Evolutionary conservation across 2,888 invertebrate species (phyloP), one percentile per base, ranked within the genome.

Genomic region (Diabrotica balteata): DNA sequence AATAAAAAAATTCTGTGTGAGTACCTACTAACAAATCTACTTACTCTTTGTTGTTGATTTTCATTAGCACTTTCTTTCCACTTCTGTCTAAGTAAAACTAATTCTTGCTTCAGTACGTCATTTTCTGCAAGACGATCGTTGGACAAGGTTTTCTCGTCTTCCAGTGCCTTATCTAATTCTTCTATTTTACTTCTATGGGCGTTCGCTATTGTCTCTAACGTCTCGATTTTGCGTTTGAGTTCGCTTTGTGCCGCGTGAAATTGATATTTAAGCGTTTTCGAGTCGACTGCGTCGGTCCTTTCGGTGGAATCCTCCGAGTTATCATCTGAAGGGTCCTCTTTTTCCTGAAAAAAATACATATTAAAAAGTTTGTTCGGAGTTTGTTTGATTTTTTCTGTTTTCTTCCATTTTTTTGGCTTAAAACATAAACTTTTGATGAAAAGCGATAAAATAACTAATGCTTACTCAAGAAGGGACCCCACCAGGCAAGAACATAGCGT

Each of bases 51-150:
- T 72, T 85, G 85, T 71, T 84, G 85, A 43, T 85, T 84, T 77
- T 87, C 86, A 73, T 85, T 86, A 69, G 83, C 82, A 69, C 83
- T 84, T 72, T 86, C 85, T 75, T 86, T 86, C 69, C 83, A 83
- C 59, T 80, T 78, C 73, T 86, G 85, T 70, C 86, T 84, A 45
- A 85, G 80, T 57, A 76, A 68, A 7, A 66, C 64, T 50, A 83
- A 66, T 71, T 84, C 81, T 54, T 81, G 76, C 63, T 77, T 78
- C 45, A 84, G 67, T 11, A 71, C 62, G 51, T 78, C 78, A 52
- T 79, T 78, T 68, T 82, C 80, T 62, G 77, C 75, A 7, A 73
- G 61, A 66, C 79, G 73, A 58, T 77, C 69, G 8, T 68, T 70
- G 45, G 76, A 79, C n/a, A 76, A 63, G 32, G 77, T 74, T 55